These are phyloP conservation scores for Steinernema carpocapsae DNA, from an alignment of 2,888 invertebrate genomes.

Conservation along the genomic window DNA sequence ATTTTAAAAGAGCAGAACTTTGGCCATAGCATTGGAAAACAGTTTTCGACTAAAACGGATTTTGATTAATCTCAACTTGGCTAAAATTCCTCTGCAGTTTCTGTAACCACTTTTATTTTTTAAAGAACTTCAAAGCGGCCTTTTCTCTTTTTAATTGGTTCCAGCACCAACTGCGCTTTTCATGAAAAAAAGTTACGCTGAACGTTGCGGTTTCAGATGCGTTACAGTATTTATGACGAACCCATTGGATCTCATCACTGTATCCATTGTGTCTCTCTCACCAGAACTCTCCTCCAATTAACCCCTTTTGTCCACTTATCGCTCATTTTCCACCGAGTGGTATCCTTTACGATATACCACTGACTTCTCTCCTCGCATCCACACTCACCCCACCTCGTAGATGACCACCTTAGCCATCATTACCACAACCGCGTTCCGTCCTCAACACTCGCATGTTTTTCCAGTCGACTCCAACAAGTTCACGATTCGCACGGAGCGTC, in stretches of 20 bases:
- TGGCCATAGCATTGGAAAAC: too few species aligned
- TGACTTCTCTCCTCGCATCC: neutral
- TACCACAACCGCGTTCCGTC: neutral
- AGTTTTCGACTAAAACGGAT: too few species aligned
- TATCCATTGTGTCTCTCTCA: neutral
- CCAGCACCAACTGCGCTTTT: too few species aligned
- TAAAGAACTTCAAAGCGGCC: too few species aligned
- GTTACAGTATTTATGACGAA: neutral
- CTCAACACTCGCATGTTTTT: conserved; percentile 26
- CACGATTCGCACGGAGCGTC: conserved; percentile 40
- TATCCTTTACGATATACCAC: conserved; percentile 1
- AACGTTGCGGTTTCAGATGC: neutral
- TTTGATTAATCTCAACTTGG: too few species aligned
- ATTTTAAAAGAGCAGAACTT: too few species aligned
- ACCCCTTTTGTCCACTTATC: neutral
- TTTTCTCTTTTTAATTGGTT: too few species aligned
- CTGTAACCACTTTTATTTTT: too few species aligned
- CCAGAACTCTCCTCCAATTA: neutral
- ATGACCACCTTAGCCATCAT: conserved; percentile 5
- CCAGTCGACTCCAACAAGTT: conserved; percentile 36
- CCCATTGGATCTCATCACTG: neutral
- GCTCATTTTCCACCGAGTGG: neutral
- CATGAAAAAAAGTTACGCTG: too few species aligned
- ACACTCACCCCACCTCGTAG: conserved; percentile 10
- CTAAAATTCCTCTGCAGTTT: too few species aligned